Evolutionary conservation across 92 coral and sea anemone genomes (phyloP).

Genomic region (Diadumene lineata): DNA sequence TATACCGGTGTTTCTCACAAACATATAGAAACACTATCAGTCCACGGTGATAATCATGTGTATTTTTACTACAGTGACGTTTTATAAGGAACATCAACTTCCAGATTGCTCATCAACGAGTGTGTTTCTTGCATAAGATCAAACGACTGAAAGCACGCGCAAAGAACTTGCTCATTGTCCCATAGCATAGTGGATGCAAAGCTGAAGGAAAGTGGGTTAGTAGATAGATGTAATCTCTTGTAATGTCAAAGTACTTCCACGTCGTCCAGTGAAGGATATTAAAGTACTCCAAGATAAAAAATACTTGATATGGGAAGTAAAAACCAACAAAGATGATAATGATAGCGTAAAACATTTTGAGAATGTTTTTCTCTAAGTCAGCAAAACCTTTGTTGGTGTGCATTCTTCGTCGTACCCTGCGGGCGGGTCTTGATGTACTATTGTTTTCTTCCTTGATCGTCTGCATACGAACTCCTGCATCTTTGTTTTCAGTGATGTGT

Average conservation of each 20-base stretch:
- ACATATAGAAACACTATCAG: no score
- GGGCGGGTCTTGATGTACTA: conserved; percentile 5
- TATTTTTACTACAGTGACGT: neutral
- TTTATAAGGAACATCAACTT: no score
- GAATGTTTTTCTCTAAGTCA: conserved; percentile 44
- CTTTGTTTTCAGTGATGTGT: conserved; percentile 6
- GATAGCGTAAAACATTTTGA: conserved; percentile 56
- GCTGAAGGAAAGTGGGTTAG: conserved; percentile 56
- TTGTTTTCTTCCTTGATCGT: conserved; percentile 12
- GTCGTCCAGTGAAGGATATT: conserved; percentile 22
- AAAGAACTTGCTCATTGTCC: conserved; percentile 61
- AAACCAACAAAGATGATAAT: conserved; percentile 48
- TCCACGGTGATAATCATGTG: no score
- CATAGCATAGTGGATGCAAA: conserved; percentile 61
- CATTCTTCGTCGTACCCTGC: conserved; percentile 9
- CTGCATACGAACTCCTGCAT: neutral
- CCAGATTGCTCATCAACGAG: no score
- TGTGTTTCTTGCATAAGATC: conserved; percentile 29
- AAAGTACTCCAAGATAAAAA: conserved; percentile 46
- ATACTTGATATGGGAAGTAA: conserved; percentile 64
- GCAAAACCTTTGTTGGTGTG: conserved; percentile 24
- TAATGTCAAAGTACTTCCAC: conserved; percentile 26
- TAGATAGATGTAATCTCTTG: conserved; percentile 32
- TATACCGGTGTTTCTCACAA: no score
- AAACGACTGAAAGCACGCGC: conserved; percentile 57